phyloP scores from a whole-genome alignment of 2,113 vertebrate species.

The Platanista minor region DNA sequence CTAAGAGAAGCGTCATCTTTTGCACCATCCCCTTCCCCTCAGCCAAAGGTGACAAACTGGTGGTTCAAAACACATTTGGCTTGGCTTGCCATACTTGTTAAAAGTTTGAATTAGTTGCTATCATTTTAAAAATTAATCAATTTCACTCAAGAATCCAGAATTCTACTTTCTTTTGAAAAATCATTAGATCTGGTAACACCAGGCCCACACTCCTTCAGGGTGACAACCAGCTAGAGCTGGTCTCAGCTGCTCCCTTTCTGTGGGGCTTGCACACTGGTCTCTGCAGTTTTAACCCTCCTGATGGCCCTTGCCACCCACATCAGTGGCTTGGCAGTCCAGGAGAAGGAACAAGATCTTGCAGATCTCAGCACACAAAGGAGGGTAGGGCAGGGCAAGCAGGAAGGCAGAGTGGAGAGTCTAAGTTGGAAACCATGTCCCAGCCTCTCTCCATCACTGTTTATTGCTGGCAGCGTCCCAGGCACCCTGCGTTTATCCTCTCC shows the following conservation, averaged over 20 bases:
- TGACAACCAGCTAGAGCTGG: not conserved
- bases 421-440: not conserved
- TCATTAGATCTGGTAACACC: not conserved
- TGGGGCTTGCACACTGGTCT: not conserved
- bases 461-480: not conserved
- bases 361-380: not conserved
- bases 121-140: conserved; percentile 21
- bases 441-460: not conserved
- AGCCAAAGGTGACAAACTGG: not conserved
- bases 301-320: not conserved
- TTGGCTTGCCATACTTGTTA: not conserved
- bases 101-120: conserved; percentile 43
- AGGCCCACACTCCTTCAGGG: not conserved
- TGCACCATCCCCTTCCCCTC: not conserved
- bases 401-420: not conserved
- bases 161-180: conserved; percentile 50
- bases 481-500: not conserved
- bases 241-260: not conserved
- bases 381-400: not conserved
- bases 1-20: not conserved
- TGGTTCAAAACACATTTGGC: not conserved
- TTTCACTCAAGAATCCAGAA: conserved; percentile 37
- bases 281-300: not conserved
- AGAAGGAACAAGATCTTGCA: not conserved
- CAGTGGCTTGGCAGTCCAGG: not conserved